Conservation (phyloP, 1,140 invertebrate genomes). For the Schlechtendalia chinensis region DNA sequence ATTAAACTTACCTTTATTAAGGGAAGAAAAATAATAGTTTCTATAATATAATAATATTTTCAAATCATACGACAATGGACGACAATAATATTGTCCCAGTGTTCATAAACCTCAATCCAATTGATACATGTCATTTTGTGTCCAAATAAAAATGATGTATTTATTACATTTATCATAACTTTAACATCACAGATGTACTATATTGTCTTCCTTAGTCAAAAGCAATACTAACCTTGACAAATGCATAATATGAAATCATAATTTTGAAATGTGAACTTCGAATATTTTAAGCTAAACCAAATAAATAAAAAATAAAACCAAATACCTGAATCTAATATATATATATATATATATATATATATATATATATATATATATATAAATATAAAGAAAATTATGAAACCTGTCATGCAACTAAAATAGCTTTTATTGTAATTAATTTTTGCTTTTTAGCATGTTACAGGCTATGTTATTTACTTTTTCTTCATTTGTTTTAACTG, state of each 20-base stretch:
- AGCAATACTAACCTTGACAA: slow-evolving; percentile 48
- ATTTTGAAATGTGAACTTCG: slow-evolving; percentile 17
- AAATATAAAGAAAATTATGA: slow-evolving; percentile 22
- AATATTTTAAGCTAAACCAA: slow-evolving; percentile 40
- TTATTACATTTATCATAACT: neutral
- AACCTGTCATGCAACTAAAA: slow-evolving; percentile 48
- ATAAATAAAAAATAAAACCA: slow-evolving; percentile 38
- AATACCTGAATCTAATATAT: slow-evolving; percentile 46
- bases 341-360: neutral
- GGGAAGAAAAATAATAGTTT: slow-evolving; percentile 18
- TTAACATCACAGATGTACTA: slow-evolving; percentile 15
- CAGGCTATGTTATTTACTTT: slow-evolving; percentile 43
- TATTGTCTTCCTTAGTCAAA: neutral
- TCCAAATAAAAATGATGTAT: slow-evolving; percentile 1
- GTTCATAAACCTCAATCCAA: slow-evolving; percentile 30
- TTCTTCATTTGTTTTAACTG: slow-evolving; percentile 15
- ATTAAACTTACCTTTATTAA: slow-evolving; percentile 32
- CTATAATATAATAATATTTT: slow-evolving; percentile 31
- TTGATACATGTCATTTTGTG: neutral
- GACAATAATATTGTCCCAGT: slow-evolving; percentile 14
- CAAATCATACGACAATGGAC: neutral
- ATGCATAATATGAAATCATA: slow-evolving; percentile 36
- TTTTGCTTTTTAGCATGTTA: slow-evolving; percentile 19
- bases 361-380: too few species aligned
- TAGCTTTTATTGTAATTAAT: slow-evolving; percentile 28